These are phyloP conservation scores for Coregonus clupeaformis DNA, from an alignment of 2,113 vertebrate genomes.

Conservation along the genomic window DNA sequence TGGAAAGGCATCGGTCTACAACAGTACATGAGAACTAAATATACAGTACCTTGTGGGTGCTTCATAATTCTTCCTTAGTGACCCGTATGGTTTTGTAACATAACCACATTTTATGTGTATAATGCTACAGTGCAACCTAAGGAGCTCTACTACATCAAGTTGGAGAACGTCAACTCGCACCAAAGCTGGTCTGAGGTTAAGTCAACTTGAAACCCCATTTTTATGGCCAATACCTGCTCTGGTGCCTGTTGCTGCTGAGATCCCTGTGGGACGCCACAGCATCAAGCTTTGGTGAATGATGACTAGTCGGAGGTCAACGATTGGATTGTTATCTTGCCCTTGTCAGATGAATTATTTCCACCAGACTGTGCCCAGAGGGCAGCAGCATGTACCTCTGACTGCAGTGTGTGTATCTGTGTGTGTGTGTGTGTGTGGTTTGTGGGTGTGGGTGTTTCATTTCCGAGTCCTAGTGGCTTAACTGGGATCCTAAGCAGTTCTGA, in stretches of 20 bases:
- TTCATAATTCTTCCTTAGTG: background rate
- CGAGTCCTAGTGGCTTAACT: background rate
- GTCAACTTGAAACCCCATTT: background rate
- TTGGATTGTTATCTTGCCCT: conserved; percentile 45
- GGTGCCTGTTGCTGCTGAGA: conserved; percentile 5
- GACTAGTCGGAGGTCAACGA: conserved; percentile 40
- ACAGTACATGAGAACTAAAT: too few relatives aligned
- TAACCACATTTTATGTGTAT: background rate
- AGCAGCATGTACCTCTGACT: conserved; percentile 26
- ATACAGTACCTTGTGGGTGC: too few relatives aligned
- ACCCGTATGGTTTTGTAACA: background rate
- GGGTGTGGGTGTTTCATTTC: background rate
- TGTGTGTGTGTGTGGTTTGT: background rate
- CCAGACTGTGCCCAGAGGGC: conserved; percentile 29
- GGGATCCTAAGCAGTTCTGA: background rate
- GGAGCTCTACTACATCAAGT: too few relatives aligned
- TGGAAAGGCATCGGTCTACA: too few relatives aligned
- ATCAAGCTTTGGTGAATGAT: background rate
- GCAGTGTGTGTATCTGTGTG: background rate
- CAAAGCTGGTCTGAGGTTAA: background rate
- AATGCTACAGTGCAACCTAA: too few relatives aligned
- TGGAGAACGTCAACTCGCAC: background rate
- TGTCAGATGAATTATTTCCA: conserved; percentile 47
- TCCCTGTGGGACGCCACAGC: background rate
- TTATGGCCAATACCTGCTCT: conserved; percentile 7